These are phyloP conservation scores for Crocallis elinguaria DNA, from an alignment of 2,888 invertebrate species.

Conservation along the genomic window DNA sequence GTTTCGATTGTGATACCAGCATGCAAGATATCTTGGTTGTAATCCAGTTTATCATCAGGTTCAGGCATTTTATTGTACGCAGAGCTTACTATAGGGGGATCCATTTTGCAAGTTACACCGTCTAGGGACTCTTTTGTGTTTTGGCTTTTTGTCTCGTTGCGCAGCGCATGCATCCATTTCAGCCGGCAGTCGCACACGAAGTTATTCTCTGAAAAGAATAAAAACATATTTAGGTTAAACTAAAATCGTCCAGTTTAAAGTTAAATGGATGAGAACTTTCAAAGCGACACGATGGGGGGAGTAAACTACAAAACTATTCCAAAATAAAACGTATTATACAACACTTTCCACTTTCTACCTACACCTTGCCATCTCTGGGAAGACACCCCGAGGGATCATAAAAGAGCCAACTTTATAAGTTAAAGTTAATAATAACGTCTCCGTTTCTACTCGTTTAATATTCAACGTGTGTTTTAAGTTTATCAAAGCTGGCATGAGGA, in stretches of 20 bases:
- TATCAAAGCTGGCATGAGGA: slow-evolving; percentile 59
- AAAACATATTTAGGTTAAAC: slow-evolving; percentile 30
- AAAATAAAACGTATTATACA: slow-evolving; percentile 50
- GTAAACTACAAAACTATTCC: slow-evolving; percentile 37
- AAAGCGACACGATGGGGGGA: slow-evolving; percentile 6
- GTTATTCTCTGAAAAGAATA: slow-evolving; percentile 89
- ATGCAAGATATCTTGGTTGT: slow-evolving; percentile 68
- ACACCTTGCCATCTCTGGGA: slow-evolving; percentile 46
- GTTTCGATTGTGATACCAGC: slow-evolving; percentile 70
- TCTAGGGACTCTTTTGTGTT: slow-evolving; percentile 88
- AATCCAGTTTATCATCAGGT: slow-evolving; percentile 62
- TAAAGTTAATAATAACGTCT: slow-evolving; percentile 69
- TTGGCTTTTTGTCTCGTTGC: slow-evolving; percentile 90
- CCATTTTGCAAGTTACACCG: slow-evolving; percentile 89
- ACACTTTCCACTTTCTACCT: slow-evolving; percentile 52
- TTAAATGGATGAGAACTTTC: slow-evolving; percentile 26
- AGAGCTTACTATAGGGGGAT: slow-evolving; percentile 77
- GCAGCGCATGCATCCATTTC: slow-evolving; percentile 90
- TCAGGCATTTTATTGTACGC: slow-evolving; percentile 77
- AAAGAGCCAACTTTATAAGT: slow-evolving; percentile 71
- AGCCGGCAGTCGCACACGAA: slow-evolving; percentile 93
- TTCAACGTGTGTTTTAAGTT: slow-evolving; percentile 74
- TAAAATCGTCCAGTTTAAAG: slow-evolving; percentile 19
- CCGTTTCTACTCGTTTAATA: slow-evolving; percentile 70
- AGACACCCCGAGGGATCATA: slow-evolving; percentile 70